These are phyloP conservation scores for Chelonus formosanus DNA, from an alignment of 2,888 invertebrate genomes.

Conservation along the genomic window DNA sequence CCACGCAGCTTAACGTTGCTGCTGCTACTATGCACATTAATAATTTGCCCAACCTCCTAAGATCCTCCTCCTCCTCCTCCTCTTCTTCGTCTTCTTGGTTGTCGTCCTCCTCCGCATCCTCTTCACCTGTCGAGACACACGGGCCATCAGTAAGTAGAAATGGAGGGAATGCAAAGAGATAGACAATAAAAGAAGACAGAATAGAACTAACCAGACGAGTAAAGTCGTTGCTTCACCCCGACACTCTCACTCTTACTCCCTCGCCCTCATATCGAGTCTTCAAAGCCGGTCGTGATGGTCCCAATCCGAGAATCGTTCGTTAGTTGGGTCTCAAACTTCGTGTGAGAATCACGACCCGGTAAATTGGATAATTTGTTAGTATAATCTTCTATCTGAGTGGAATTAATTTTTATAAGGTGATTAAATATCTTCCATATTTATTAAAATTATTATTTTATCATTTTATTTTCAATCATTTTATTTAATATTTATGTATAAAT, in stretches of 20 bases:
- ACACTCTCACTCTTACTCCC: conserved; percentile 14
- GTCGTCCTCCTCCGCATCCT: not conserved
- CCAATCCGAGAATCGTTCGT: conserved; percentile 16
- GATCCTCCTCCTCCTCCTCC: too few relatives aligned
- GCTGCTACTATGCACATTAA: conserved; percentile 10
- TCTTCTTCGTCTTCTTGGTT: too few relatives aligned
- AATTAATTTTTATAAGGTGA: not conserved
- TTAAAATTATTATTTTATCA: not conserved
- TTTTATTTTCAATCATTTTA: not conserved
- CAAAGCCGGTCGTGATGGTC: conserved; percentile 11
- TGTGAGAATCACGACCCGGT: conserved; percentile 7
- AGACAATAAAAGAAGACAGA: conserved; percentile 11
- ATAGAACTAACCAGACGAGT: not conserved
- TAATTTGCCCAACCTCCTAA: conserved; percentile 4
- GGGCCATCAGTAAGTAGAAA: conserved; percentile 9
- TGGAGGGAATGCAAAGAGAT: not conserved
- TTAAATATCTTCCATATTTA: not conserved
- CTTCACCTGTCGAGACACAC: conserved; percentile 8
- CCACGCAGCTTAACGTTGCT: not conserved
- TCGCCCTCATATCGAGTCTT: not conserved
- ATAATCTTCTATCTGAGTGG: not conserved
- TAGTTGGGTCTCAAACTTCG: conserved; percentile 16
- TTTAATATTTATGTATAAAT: not conserved
- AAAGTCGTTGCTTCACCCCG: conserved; percentile 16
- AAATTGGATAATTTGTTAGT: too few relatives aligned